Base-by-base conservation (phyloP, 1,140 invertebrate species). In the Micrasema longulum region DNA sequence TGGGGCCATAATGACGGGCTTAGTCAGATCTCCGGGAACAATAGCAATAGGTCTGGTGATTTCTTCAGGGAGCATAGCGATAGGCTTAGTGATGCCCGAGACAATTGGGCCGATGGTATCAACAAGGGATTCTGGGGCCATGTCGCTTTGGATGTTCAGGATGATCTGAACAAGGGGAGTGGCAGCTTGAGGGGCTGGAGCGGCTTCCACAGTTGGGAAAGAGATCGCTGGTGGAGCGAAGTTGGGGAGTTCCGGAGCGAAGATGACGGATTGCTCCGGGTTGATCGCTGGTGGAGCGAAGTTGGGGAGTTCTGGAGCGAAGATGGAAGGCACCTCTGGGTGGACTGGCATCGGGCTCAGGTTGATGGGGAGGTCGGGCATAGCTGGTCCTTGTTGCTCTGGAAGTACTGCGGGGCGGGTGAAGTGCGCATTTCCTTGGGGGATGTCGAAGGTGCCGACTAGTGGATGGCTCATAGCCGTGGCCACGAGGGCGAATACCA, bases 91-190 rank as follows among this genome's bases (percentile, higher is more conserved):
- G n/a, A 45, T 45, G 20, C 23, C 20, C n/a, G n/a, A n/a, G n/a
- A n/a, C n/a, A n/a, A 20, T 48, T 16, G 52, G 52, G 9, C 52
- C 50, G 7, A 53, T 1, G 50, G 50, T 55, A 26, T 35, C 52
- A 4, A 55, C 26, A 6, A 55, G 52, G 31, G 52, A 55, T 9
- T 55, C 52, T 31, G 52, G 31, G 7, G 23, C 14, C 26, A 22
- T 55, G 52, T 55, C 52, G 14, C 52, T 55, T 10, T 22, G 18
- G 31, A 55, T 55, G 14, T 55, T 55, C 1, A 55, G 4, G 26
- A 55, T 55, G 16, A 55, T 55, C 31, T 55, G 52, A 55, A 55
- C 52, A 35, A 55, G 52, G 1, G 23, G 52, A 45, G 52, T 2
- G 18, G 52, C n/a, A 35, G 52, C 2, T 55, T 55, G 11, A 10